Evolutionary conservation across 1,140 invertebrate species (phyloP), one percentile per base, ranked within the genome.

Genomic region (Psilanteris sp.): DNA sequence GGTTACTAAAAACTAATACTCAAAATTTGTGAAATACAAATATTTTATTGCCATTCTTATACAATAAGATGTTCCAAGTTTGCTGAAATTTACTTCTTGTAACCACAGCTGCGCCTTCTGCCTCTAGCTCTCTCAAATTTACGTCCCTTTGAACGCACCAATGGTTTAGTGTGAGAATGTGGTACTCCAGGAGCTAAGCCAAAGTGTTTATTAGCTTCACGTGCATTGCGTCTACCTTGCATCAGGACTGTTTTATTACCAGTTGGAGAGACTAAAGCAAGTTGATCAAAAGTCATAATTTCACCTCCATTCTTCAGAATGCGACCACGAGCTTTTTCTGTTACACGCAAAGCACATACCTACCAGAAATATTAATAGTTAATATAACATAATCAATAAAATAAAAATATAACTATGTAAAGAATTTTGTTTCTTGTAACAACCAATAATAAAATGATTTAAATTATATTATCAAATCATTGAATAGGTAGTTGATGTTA

Each of bases 81-180:
- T n/a, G n/a, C n/a, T n/a, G n/a, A n/a, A n/a, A n/a, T 88, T 95
- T 97, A 98, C 89, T 96, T 96, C 90, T 98, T 99, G 93, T 98
- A 99, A 84, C 97, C 97, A 89, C 97, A 95, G 90, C 95, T 97
- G 70, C 94, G 94, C 90, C 97, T 95, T 85, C 96, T 93, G 85
- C 97, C 97, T 89, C 97, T 91, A 79, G 98, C 97, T 78, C 95
- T 92, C 87, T 99, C 98, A 85, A 97, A 98, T 88, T 98, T 98
- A 71, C 98, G 93, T 87, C 98, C 98, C 92, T 99, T 99, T 24
- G 97, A 95, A 50, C 96, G 92, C 18, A 99, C 96, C 83, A 96
- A 94, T 27, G 97, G 97, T 90, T 98, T 98, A 8, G 97, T 94
- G 87, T 98, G 96, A 39, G 96, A 97, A 83, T 97, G 95, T 52